These are phyloP conservation scores for Pterostichus madidus DNA, from an alignment of 2,888 invertebrate species.

Conservation along the genomic window DNA sequence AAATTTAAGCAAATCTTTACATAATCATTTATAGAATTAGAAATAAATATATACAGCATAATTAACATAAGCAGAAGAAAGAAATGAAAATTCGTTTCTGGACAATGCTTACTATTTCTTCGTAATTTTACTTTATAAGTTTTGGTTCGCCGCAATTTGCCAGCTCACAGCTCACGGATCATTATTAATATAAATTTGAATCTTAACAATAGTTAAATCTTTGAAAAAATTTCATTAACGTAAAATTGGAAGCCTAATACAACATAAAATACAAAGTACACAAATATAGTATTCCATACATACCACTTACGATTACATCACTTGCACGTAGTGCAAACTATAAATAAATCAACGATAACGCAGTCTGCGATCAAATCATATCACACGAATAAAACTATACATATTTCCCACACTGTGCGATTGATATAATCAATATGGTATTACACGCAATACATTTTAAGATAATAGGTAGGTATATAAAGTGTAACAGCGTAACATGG, in stretches of 20 bases:
- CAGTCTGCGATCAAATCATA: conserved; percentile 31
- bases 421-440: conserved; percentile 39
- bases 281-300: conserved; percentile 33
- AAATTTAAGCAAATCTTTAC: conserved; percentile 47
- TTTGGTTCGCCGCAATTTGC: conserved; percentile 54
- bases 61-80: conserved; percentile 39
- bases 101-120: conserved; percentile 40
- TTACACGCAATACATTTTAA: conserved; percentile 46
- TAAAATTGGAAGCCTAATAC: conserved; percentile 53
- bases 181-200: conserved; percentile 50
- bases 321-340: conserved; percentile 46
- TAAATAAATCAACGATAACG: conserved; percentile 51
- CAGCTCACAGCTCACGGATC: conserved; percentile 50
- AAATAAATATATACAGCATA: conserved; percentile 38
- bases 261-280: conserved; percentile 52
- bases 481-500: conserved; percentile 16
- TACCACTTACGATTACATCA: conserved; percentile 39
- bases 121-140: conserved; percentile 46
- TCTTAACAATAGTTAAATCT: conserved; percentile 52
- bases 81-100: conserved; percentile 8
- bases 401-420: conserved; percentile 23
- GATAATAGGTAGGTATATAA: conserved; percentile 44
- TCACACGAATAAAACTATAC: conserved; percentile 35
- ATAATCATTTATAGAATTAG: conserved; percentile 35
- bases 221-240: conserved; percentile 43